phyloP scores from a whole-genome alignment of 2,113 vertebrate genomes.

The Gracilinanus agilis region DNA sequence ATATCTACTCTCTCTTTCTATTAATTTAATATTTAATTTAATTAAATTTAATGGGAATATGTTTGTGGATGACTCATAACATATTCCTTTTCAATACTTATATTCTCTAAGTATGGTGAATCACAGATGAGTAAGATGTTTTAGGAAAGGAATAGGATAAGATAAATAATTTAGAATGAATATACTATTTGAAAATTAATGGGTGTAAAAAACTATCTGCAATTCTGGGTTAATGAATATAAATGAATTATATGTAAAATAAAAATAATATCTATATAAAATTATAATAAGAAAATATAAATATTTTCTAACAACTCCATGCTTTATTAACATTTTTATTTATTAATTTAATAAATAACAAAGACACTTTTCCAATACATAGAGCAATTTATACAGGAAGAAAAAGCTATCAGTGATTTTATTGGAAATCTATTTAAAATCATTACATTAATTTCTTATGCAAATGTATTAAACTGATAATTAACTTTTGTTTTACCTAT shows the following conservation, averaged over 20 bases:
- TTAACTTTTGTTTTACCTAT: slow-evolving; percentile 62
- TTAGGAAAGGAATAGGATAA: background rate
- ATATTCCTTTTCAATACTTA: no score
- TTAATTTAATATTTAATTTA: no score
- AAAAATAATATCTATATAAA: no score
- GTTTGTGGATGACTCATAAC: no score
- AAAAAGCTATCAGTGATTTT: slow-evolving; percentile 55
- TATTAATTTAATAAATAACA: slow-evolving; percentile 41
- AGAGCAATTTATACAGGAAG: slow-evolving; percentile 54
- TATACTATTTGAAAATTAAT: background rate
- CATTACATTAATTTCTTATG: slow-evolving; percentile 69
- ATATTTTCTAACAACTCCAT: slow-evolving; percentile 29
- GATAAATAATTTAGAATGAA: background rate
- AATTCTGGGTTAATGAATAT: background rate
- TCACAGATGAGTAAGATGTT: no score
- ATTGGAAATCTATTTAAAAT: slow-evolving; percentile 57
- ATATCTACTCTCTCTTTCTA: no score
- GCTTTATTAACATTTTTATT: slow-evolving; percentile 35
- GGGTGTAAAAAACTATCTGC: background rate
- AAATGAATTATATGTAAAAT: background rate
- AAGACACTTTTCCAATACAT: slow-evolving; percentile 3
- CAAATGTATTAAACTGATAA: slow-evolving; percentile 60
- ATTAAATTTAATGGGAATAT: no score
- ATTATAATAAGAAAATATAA: no score
- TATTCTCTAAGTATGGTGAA: no score